Base-by-base conservation (phyloP, 2,113 vertebrate species). In the Anguilla rostrata region DNA sequence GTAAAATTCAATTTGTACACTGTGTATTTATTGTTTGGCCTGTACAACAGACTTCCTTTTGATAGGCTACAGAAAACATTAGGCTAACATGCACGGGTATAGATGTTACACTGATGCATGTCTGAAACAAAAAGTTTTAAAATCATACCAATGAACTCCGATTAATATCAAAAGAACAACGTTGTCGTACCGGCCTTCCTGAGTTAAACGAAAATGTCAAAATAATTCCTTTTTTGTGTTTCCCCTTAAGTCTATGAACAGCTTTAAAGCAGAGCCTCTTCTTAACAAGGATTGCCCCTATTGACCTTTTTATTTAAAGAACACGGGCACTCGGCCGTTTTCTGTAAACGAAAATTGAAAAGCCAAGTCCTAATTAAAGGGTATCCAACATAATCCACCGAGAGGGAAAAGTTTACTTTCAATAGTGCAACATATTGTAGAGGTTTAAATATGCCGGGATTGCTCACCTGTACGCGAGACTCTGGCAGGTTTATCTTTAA, bases 401-500 rank as follows among this genome's bases (percentile, higher is more conserved):
- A 53, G 11, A 53, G 49, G 5, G 49, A 60, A 60, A 60, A 18
- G 57, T 3, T 78, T 79, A 26, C 14, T 60, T 16, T 57, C 46
- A 78, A 14, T 11, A 7, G 9, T 29, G 71, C n/a, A 8, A 11
- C 16, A 22, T 75, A 40, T 1, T 39, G 12, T 41, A 6, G 71
- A 29, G 39, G 29, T 7, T 40, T 4, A 1, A 16, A 39, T 39
- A 0, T 40, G 0, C 20, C 5, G 41, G 43, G 18, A 0, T 1
- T 0, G 71, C 95, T 92, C 95, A 98, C 97, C 95, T 99, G 98
- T 56, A 98, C 98, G 88, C 97, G 93, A 91, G 98, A 99, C 88
- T 99, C 97, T 0, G 97, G 98, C 88, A 99, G 94, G 93, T 99
- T 99, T 95, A 99, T 99, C 94, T 99, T 99, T 89, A 99, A 92